Conservation (phyloP, 1,140 invertebrate genomes). For the Coptotermes formosanus region DNA sequence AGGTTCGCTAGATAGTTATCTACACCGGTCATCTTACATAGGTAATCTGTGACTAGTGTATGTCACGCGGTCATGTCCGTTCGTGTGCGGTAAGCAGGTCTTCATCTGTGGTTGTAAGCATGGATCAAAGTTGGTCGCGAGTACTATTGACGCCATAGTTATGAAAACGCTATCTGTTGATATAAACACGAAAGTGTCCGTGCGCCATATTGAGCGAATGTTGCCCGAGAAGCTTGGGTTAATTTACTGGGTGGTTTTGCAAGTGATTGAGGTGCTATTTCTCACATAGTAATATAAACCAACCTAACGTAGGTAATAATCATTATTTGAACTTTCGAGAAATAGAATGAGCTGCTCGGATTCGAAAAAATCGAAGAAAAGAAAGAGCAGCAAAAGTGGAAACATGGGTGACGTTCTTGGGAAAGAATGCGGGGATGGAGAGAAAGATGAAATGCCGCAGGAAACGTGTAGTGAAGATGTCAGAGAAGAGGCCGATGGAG, state of each 20-base stretch:
- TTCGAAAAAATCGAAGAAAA: conserved; percentile 37
- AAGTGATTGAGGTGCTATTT: conserved; percentile 13
- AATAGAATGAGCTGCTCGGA: conserved; percentile 40
- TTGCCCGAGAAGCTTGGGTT: conserved; percentile 27
- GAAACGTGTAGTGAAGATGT: conserved; percentile 34
- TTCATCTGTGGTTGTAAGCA: no score
- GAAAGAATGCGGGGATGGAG: conserved; percentile 41
- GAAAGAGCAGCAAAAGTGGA: conserved; percentile 36
- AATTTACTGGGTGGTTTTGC: conserved; percentile 2
- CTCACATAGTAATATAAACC: not conserved
- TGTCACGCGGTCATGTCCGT: no score
- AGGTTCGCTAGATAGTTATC: no score
- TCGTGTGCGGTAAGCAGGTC: no score
- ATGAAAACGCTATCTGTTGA: not conserved
- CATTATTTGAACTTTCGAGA: conserved; percentile 23
- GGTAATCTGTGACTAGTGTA: no score
- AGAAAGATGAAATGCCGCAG: conserved; percentile 37
- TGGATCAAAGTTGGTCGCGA: no score
- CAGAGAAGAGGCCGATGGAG: conserved; percentile 36
- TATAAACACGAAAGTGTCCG: not conserved
- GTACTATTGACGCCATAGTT: not conserved
- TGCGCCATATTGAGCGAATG: conserved; percentile 34
- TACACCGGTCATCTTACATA: no score
- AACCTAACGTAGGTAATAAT: conserved; percentile 22
- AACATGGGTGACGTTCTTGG: conserved; percentile 46